phyloP scores from a whole-genome alignment of 2,888 invertebrate genomes.

The Macaria liturata region DNA sequence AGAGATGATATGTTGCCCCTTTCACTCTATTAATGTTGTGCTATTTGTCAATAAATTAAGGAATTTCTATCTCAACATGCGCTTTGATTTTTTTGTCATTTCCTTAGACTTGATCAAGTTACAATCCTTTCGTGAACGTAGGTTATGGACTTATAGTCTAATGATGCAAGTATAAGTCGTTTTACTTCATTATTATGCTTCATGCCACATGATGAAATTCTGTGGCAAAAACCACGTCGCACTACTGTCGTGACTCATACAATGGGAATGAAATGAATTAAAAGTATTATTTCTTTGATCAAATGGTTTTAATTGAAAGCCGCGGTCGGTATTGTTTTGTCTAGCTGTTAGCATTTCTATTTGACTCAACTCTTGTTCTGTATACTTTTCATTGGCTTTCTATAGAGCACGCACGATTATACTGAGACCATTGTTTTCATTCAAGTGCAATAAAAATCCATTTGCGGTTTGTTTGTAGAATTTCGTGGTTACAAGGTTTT shows the following conservation, averaged over 20 bases:
- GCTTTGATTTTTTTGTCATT: no score
- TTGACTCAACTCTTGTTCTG: slow-evolving; percentile 14
- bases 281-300: slow-evolving; percentile 8
- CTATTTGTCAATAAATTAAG: no score
- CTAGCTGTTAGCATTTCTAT: slow-evolving; percentile 19
- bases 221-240: slow-evolving; percentile 11
- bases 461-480: no score
- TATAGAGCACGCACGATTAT: slow-evolving; percentile 1
- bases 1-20: neutral
- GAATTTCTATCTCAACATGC: no score
- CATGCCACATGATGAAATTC: slow-evolving; percentile 13
- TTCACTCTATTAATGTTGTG: no score
- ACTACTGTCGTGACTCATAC: slow-evolving; percentile 16
- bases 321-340: slow-evolving; percentile 25
- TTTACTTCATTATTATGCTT: slow-evolving; percentile 10
- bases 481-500: no score
- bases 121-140: neutral
- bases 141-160: neutral
- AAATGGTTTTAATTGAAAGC: slow-evolving; percentile 20
- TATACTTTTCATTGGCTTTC: slow-evolving; percentile 14
- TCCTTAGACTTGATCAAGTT: neutral
- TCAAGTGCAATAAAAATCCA: no score
- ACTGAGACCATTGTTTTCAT: slow-evolving; percentile 1
- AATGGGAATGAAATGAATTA: slow-evolving; percentile 5
- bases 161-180: slow-evolving; percentile 12